Evolutionary conservation across 2,888 invertebrate genomes (phyloP).

Genomic region (Pseudococcus viburni): DNA sequence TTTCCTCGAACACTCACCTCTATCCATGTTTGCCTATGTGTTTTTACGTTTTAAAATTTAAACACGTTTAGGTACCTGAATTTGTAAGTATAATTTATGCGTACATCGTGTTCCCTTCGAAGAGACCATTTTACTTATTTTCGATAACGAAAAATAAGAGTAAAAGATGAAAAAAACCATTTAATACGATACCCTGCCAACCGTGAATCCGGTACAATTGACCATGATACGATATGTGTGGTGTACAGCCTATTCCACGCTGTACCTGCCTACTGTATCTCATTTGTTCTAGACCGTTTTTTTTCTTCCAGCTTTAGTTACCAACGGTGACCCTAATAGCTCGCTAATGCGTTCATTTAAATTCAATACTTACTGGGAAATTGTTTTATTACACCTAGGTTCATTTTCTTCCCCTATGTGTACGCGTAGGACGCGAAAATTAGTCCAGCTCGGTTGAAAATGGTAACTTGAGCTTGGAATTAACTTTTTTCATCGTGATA

Average conservation of each 20-base stretch:
- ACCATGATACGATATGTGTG: slow-evolving; percentile 61
- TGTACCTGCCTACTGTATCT: slow-evolving; percentile 7
- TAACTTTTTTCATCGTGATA: not conserved
- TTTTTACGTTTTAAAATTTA: slow-evolving; percentile 3
- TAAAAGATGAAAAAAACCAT: slow-evolving; percentile 27
- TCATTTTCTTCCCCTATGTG: not conserved
- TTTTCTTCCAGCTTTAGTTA: slow-evolving; percentile 26
- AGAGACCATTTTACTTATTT: not conserved
- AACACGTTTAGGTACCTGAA: not conserved
- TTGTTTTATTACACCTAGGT: slow-evolving; percentile 43
- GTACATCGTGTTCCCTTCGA: slow-evolving; percentile 41
- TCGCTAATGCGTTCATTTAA: slow-evolving; percentile 62
- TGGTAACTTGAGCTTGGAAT: not conserved
- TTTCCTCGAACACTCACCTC: not conserved
- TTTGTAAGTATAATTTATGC: slow-evolving; percentile 42
- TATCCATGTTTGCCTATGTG: not conserved
- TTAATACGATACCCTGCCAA: slow-evolving; percentile 60
- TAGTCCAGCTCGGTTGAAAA: not conserved
- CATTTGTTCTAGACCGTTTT: slow-evolving; percentile 55
- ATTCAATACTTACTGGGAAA: slow-evolving; percentile 58
- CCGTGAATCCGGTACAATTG: slow-evolving; percentile 65
- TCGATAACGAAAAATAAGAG: slow-evolving; percentile 55
- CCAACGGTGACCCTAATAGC: slow-evolving; percentile 50
- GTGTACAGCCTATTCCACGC: slow-evolving; percentile 20
- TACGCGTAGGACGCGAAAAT: not conserved